Evolutionary conservation across 2,888 invertebrate genomes (phyloP), one percentile per base, ranked within the genome.

Genomic region (Synergus gifuensis): DNA sequence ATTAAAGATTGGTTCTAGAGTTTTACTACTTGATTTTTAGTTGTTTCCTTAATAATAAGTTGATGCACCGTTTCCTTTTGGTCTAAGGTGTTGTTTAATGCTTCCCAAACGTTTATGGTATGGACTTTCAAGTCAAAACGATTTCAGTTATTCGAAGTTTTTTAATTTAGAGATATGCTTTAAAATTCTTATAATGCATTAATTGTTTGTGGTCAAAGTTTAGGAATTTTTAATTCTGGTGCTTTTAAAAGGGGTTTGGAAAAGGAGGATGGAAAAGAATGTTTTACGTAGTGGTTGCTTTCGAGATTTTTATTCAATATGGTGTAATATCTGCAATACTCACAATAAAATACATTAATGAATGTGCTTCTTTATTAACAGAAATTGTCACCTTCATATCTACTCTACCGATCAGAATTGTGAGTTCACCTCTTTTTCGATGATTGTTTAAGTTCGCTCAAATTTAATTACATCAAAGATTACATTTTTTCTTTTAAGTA

Each of bases 41-140:
- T 54, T 73, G 11, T 28, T 73, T 73, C 73, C 54, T 73, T 54
- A 69, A 54, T 54, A 73, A 73, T 73, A 73, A 73, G 36, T n/a
- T 73, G 18, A 69, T 54, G 54, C 54, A 40, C 54, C 18, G 54
- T 40, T 73, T 73, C n/a, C 42, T 66, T n/a, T 18, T 58, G 0
- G 18, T 67, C 22, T 22, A 67, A 46, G 46, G 67, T 46, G 46
- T 67, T 67, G 44, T 69, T 28, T 36, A 28, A 69, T 49, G 28
- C 16, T 49, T 49, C 16, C 4, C 69, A n/a, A 69, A 69, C 16
- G 14, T 49, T 49, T 7, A 69, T n/a, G 18, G 18, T 18, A 18
- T 58, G 4, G 58, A 58, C 3, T 18, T 9, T 9, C 54, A 18
- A 54, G 18, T 18, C 8, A 2, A 54, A 54, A 49, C n/a, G n/a